A percentile compares a stretch with the other conserved stretches of the same genome.
These are phyloP conservation scores for Fregata magnificens DNA, from an alignment of 2,113 vertebrate species.

Conservation along the genomic window DNA sequence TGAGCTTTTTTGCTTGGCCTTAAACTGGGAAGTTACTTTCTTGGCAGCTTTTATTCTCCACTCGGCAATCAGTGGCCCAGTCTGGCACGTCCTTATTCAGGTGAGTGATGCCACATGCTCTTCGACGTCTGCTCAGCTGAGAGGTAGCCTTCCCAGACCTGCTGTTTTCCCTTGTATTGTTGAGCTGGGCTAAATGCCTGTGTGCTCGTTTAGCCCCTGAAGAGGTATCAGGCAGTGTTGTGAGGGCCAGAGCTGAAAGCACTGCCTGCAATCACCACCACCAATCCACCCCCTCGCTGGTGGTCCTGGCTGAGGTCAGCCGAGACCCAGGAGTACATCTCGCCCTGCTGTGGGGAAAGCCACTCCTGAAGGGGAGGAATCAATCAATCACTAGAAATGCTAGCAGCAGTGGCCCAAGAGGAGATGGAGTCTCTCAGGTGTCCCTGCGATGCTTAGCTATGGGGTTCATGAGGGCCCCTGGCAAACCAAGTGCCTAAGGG, in stretches of 20 bases:
- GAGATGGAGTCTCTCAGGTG: not conserved
- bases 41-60: not conserved
- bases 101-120: not conserved
- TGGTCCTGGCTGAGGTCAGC: not conserved
- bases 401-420: not conserved
- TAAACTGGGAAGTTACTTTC: not conserved
- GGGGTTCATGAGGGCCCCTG: not conserved
- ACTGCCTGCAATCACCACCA: not conserved
- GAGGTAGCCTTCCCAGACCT: not conserved
- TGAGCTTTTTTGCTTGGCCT: not conserved
- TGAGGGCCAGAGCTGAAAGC: not conserved
- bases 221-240: not conserved
- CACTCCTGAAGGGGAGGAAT: not conserved
- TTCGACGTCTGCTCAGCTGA: rapidly evolving
- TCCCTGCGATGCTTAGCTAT: rapidly evolving
- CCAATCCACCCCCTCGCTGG: rapidly evolving
- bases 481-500: not conserved
- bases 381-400: not conserved
- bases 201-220: not conserved
- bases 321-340: not conserved
- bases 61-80: conserved; percentile 24
- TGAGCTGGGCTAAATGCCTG: not conserved
- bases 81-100: not conserved
- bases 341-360: too few relatives aligned
- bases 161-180: not conserved